Conservation (phyloP, 37 sponge, comb jelly and placozoan genomes). For the Bolinopsis microptera region DNA sequence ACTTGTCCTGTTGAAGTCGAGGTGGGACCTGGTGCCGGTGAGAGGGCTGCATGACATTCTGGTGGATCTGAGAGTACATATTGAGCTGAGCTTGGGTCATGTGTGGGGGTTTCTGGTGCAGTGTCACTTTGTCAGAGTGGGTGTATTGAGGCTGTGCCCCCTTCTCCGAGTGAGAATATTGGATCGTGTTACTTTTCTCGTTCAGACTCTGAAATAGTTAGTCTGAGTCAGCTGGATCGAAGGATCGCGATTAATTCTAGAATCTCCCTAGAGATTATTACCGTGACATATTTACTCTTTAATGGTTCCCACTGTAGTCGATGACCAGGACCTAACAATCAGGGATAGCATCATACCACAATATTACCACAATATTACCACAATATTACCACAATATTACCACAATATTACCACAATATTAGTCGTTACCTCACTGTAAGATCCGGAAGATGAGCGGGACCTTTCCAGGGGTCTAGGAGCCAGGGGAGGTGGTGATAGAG, state of each 20-base stretch:
- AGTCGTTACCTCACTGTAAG: constrained; percentile 57
- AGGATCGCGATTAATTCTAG: no score
- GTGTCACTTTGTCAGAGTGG: not conserved
- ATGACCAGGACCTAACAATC: no score
- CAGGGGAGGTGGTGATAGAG: not conserved
- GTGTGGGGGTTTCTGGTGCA: not conserved
- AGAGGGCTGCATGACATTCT: not conserved
- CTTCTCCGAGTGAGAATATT: not conserved
- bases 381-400: no score
- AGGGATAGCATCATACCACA: not conserved
- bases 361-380: no score
- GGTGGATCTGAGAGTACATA: not conserved
- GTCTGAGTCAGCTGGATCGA: no score
- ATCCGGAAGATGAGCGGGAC: constrained; percentile 42
- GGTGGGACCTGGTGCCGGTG: not conserved
- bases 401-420: not conserved
- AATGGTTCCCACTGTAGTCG: no score
- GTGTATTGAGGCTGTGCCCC: not conserved
- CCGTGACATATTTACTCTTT: no score
- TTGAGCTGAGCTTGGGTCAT: not conserved
- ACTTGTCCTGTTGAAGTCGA: not conserved
- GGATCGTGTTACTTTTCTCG: not conserved
- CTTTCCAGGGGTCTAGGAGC: not conserved
- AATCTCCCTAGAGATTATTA: no score
- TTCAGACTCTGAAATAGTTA: not conserved